Evolutionary conservation across 1,140 invertebrate genomes (phyloP).

Genomic region (Lepidostoma basale): DNA sequence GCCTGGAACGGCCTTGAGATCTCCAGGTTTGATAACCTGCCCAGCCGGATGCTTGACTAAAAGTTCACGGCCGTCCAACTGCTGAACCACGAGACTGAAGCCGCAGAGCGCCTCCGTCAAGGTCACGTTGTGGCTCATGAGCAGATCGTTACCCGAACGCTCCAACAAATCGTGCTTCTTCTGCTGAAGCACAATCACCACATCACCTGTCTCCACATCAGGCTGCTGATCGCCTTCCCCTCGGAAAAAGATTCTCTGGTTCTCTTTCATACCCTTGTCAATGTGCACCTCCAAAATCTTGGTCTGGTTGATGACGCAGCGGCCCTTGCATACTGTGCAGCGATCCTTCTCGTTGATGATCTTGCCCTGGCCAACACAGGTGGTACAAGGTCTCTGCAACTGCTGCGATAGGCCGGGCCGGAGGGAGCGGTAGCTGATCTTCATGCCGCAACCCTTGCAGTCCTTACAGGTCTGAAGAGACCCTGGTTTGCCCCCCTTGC

Average conservation of each 20-base stretch:
- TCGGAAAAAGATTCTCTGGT: constrained; percentile 83
- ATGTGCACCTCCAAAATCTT: constrained; percentile 89
- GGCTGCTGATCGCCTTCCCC: constrained; percentile 92
- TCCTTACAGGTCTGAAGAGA: constrained; percentile 71
- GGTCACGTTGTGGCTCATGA: constrained; percentile 74
- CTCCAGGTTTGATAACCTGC: constrained; percentile 78
- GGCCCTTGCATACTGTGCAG: constrained; percentile 81
- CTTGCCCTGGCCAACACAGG: constrained; percentile 74
- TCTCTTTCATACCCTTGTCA: constrained; percentile 90
- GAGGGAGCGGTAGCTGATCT: constrained; percentile 71
- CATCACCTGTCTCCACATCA: constrained; percentile 82
- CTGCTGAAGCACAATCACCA: constrained; percentile 87
- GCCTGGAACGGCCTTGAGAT: constrained; percentile 77
- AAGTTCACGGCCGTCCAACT: constrained; percentile 83
- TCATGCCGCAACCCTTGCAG: constrained; percentile 81
- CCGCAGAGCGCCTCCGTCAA: constrained; percentile 92
- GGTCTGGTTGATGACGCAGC: constrained; percentile 77
- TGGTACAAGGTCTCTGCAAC: constrained; percentile 75
- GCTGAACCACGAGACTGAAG: constrained; percentile 79
- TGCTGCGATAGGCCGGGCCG: constrained; percentile 85
- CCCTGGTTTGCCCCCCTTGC: constrained; percentile 82
- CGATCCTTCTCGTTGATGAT: constrained; percentile 81
- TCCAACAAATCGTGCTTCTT: constrained; percentile 80
- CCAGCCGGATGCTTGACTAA: constrained; percentile 76
- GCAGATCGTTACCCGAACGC: constrained; percentile 76